phyloP scores from a whole-genome alignment of 1,140 invertebrate species.

The Chrysomallon squamiferum region DNA sequence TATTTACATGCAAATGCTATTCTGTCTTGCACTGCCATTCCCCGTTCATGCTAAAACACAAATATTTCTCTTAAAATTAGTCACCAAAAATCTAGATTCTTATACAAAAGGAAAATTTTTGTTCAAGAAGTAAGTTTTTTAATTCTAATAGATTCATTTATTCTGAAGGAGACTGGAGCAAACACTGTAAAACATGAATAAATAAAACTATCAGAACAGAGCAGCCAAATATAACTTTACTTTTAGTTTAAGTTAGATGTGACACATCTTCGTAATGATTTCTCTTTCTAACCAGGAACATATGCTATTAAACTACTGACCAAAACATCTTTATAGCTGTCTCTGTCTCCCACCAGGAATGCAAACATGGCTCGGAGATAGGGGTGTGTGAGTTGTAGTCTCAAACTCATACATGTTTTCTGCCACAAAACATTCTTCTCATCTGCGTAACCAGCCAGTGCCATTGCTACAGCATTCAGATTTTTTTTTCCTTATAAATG shows the following conservation, averaged over 20 bases:
- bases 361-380: conserved; percentile 91
- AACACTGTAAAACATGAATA: too few species aligned
- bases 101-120: too few species aligned
- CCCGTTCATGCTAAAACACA: conserved; percentile 39
- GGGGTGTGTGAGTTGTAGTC: conserved; percentile 79
- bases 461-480: conserved; percentile 80
- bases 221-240: too few species aligned
- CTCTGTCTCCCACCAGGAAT: conserved; percentile 84
- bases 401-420: conserved; percentile 77
- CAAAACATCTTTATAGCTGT: conserved; percentile 81
- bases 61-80: too few species aligned
- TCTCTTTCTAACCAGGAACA: too few species aligned
- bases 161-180: too few species aligned
- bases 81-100: too few species aligned
- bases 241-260: too few species aligned
- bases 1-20: conserved; percentile 94
- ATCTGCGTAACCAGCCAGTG: conserved; percentile 84
- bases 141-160: too few species aligned
- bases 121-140: too few species aligned
- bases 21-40: conserved; percentile 76
- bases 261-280: too few species aligned
- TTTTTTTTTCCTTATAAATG: conserved; percentile 34
- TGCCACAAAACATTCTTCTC: conserved; percentile 83
- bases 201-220: too few species aligned
- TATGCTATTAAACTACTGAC: conserved; percentile 72